Evolutionary conservation across 2,113 vertebrate genomes (phyloP).

Genomic region (Sapajus apella): DNA sequence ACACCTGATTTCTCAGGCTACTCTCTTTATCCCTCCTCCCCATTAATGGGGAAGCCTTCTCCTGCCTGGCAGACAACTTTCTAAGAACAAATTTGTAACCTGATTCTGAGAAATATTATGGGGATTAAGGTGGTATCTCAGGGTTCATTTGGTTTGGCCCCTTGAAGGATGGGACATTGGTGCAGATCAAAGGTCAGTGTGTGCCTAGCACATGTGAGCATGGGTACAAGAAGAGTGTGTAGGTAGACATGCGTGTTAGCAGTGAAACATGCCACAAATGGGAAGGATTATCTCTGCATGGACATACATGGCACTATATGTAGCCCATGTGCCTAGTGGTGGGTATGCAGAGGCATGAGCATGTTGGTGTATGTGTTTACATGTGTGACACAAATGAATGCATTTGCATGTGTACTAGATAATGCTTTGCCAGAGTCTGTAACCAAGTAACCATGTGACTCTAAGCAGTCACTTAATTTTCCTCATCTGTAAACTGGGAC

Average conservation of each 20-base stretch:
- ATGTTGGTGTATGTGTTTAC: not conserved
- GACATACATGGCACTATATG: too few species aligned
- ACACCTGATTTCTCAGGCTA: slow-evolving; percentile 80
- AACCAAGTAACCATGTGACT: not conserved
- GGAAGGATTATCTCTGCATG: not conserved
- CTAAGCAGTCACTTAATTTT: not conserved
- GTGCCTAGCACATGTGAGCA: not conserved
- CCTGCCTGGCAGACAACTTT: slow-evolving; percentile 43
- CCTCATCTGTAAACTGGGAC: not conserved
- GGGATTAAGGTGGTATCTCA: slow-evolving; percentile 54
- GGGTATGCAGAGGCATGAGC: not conserved
- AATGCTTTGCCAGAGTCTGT: not conserved
- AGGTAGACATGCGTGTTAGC: not conserved
- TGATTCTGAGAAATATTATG: slow-evolving; percentile 41
- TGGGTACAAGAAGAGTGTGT: not conserved
- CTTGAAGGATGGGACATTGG: slow-evolving; percentile 26
- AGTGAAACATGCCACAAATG: not conserved
- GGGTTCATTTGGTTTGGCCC: slow-evolving; percentile 29
- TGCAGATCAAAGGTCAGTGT: not conserved
- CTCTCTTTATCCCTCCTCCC: slow-evolving; percentile 67
- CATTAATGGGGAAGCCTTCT: slow-evolving; percentile 55
- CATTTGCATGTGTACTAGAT: not conserved
- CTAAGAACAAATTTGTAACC: slow-evolving; percentile 70
- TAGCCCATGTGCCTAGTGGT: not conserved
- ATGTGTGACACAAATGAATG: not conserved